Percentiles rank a stretch among this genome's conserved stretches.
These are phyloP conservation scores for Monoplex corrugatus DNA, from an alignment of 2,888 invertebrate species.

Conservation along the genomic window DNA sequence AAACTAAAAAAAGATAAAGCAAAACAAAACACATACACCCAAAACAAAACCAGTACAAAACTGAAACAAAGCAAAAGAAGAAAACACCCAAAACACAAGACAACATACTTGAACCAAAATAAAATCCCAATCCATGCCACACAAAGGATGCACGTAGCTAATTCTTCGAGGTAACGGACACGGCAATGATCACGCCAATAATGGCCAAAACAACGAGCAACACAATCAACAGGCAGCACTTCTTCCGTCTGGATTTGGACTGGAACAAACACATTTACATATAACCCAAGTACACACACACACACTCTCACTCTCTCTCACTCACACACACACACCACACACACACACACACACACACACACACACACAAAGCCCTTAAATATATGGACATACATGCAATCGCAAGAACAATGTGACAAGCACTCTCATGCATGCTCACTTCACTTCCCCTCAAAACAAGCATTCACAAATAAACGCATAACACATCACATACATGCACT, in stretches of 20 bases:
- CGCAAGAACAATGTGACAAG: too few relatives aligned
- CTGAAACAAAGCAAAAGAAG: background rate
- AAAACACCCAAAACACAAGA: background rate
- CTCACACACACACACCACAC: background rate
- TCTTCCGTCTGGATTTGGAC: conserved; percentile 95
- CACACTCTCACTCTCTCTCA: background rate
- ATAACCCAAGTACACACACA: background rate
- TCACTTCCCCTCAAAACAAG: too few relatives aligned
- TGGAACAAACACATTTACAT: conserved; percentile 82
- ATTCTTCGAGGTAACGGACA: conserved; percentile 59
- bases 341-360: background rate
- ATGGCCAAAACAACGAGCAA: conserved; percentile 86
- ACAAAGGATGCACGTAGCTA: conserved; percentile 14
- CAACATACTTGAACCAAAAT: background rate
- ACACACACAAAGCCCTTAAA: too few relatives aligned
- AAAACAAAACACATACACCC: background rate
- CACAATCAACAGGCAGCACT: conserved; percentile 87
- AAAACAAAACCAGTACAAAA: background rate
- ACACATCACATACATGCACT: too few relatives aligned
- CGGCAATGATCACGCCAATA: conserved; percentile 81
- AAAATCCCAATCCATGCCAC: background rate
- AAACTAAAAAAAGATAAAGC: background rate
- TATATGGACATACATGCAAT: too few relatives aligned
- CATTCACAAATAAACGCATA: too few relatives aligned
- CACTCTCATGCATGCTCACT: too few relatives aligned